Percentiles rank a stretch among this genome's conserved stretches.
Conservation (phyloP, 2,113 vertebrate genomes). For the Lasiurus cinereus region DNA sequence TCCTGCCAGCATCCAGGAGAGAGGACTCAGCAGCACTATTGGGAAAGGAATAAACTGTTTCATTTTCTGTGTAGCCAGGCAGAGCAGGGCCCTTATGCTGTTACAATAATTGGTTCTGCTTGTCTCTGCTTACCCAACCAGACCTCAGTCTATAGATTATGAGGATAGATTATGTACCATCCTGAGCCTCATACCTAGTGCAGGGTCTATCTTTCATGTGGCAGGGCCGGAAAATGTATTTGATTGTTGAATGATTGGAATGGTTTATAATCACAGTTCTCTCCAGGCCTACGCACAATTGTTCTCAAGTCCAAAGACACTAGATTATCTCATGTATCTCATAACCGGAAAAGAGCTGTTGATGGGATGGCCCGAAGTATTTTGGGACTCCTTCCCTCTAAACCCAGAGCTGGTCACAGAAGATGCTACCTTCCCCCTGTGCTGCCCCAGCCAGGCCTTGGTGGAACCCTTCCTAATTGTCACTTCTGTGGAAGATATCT, state of each 20-base stretch:
- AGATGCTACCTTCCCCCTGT: background rate
- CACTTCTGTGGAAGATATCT: constrained; percentile 3
- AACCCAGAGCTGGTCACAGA: background rate
- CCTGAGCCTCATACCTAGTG: background rate
- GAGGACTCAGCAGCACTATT: background rate
- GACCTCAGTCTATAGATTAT: background rate
- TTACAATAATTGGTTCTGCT: background rate
- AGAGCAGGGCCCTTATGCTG: background rate
- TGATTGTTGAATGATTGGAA: background rate
- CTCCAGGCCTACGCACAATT: background rate
- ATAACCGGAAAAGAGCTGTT: background rate
- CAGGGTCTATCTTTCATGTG: background rate
- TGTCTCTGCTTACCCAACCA: background rate
- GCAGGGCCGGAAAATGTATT: background rate
- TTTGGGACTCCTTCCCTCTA: background rate
- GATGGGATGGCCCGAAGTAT: background rate
- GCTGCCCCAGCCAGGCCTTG: background rate
- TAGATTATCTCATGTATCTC: too few species aligned
- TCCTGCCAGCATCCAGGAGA: fast-evolving
- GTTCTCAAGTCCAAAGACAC: background rate
- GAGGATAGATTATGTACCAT: background rate
- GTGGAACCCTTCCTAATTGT: background rate
- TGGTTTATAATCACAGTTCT: background rate
- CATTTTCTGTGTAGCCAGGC: background rate
- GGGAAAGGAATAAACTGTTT: background rate